These are phyloP conservation scores for Bucorvus abyssinicus DNA, from an alignment of 2,797 vertebrate genomes.

Conservation along the genomic window DNA sequence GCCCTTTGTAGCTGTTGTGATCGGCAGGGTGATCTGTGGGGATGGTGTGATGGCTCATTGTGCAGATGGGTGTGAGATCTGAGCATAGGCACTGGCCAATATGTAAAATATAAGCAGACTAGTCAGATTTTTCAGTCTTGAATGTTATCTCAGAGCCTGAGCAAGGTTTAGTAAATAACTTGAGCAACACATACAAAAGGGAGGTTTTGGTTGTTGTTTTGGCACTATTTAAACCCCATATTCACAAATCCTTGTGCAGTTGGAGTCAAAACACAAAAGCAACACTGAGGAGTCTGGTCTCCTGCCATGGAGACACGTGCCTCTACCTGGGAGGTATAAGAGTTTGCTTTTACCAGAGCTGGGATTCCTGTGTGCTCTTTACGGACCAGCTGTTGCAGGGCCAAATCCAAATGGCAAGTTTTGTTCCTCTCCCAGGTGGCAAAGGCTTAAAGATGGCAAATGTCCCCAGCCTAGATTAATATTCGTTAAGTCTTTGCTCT, in stretches of 20 bases:
- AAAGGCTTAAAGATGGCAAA: background rate
- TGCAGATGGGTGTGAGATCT: background rate
- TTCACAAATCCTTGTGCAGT: background rate
- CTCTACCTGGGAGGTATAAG: background rate
- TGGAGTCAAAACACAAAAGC: background rate
- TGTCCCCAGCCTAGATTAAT: background rate
- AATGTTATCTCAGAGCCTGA: background rate
- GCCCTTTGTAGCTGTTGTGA: background rate
- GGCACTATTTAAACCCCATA: background rate
- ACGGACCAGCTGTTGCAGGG: background rate
- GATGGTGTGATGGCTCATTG: background rate
- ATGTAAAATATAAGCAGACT: too few relatives aligned
- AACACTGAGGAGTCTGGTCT: too few relatives aligned
- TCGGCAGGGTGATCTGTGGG: constrained; percentile 45
- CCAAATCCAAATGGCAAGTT: background rate
- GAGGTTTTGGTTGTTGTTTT: background rate
- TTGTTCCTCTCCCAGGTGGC: background rate
- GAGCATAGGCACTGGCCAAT: background rate
- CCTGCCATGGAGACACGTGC: too few relatives aligned
- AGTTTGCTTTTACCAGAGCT: background rate
- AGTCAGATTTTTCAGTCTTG: too few relatives aligned
- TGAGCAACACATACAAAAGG: background rate
- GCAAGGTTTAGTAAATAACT: background rate
- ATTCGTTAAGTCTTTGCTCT: too few relatives aligned
- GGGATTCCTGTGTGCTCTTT: background rate